A percentile compares a stretch with the other conserved stretches of the same genome.
These are phyloP conservation scores for Scaptomyza flava DNA, from an alignment of 2,888 invertebrate genomes.

Conservation along the genomic window DNA sequence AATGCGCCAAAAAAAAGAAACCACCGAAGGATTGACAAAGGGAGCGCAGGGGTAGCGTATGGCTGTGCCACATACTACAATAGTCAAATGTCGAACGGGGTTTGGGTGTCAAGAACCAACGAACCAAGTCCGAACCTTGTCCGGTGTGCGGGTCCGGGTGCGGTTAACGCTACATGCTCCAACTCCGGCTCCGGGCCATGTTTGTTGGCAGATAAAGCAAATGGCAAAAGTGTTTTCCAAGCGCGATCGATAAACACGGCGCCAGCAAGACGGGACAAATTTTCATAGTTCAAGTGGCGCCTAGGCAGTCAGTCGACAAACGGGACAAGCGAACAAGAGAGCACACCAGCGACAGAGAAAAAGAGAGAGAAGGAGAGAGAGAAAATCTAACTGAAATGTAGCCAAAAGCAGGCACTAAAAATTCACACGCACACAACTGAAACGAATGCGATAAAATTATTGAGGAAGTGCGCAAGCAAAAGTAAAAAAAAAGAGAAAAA, in stretches of 20 bases:
- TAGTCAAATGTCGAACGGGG: constrained; percentile 52
- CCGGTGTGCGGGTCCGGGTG: constrained; percentile 39
- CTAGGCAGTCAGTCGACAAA: constrained; percentile 60
- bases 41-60: background rate
- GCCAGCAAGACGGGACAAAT: constrained; percentile 82
- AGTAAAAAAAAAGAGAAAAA: constrained; percentile 7
- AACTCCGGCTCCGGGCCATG: constrained; percentile 56
- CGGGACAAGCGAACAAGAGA: background rate
- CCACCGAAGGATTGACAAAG: constrained; percentile 14
- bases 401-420: constrained; percentile 75
- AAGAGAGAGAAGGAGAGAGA: background rate
- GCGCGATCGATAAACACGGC: constrained; percentile 80
- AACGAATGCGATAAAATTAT: constrained; percentile 77
- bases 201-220: constrained; percentile 76
- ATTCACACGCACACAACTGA: constrained; percentile 62
- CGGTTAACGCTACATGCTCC: constrained; percentile 5
- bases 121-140: constrained; percentile 65
- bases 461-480: constrained; percentile 74
- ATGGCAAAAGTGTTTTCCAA: constrained; percentile 78
- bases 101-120: constrained; percentile 27
- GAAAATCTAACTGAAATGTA: constrained; percentile 59
- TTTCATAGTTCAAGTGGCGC: constrained; percentile 83
- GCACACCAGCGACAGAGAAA: background rate
- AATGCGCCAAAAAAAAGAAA: constrained; percentile 65
- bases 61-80: constrained; percentile 33